phyloP scores from a whole-genome alignment of 2,888 invertebrate species.

The Drosophila greeni region DNA sequence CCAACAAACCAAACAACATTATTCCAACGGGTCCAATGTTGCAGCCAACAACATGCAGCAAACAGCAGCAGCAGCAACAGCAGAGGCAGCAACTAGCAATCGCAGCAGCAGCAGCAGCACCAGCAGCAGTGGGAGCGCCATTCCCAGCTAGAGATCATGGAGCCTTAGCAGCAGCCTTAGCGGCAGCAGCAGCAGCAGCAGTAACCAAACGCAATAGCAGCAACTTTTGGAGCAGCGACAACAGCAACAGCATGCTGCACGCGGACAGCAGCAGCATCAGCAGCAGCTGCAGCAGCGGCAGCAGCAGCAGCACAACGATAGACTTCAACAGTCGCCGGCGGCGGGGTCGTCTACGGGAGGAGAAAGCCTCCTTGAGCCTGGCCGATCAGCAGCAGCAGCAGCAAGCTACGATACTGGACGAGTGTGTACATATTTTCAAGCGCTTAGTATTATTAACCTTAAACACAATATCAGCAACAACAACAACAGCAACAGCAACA shows the following conservation, averaged over 20 bases:
- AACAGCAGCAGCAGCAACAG: conserved; percentile 60
- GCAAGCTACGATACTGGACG: conserved; percentile 70
- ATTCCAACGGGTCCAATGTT: conserved; percentile 72
- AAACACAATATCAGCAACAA: conserved; percentile 53
- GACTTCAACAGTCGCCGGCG: conserved; percentile 78
- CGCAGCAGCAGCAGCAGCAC: conserved; percentile 30
- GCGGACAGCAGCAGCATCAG: conserved; percentile 32
- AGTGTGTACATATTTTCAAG: conserved; percentile 73
- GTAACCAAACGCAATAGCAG: conserved; percentile 27
- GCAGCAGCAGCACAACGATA: conserved; percentile 65
- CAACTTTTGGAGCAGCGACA: conserved; percentile 32
- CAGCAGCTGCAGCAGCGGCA: conserved; percentile 31
- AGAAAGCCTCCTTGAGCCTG: conserved; percentile 31
- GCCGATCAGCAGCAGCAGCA: conserved; percentile 55
- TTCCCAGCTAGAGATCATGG: conserved; percentile 53
- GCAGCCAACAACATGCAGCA: conserved; percentile 69
- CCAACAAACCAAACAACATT: conserved; percentile 48
- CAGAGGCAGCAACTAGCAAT: conserved; percentile 43
- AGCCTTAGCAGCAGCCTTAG: conserved; percentile 41
- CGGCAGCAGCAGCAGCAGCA: conserved; percentile 44
- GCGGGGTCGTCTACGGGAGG: conserved; percentile 77
- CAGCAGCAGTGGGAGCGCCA: conserved; percentile 25
- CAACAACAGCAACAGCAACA: conserved; percentile 14
- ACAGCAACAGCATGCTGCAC: conserved; percentile 51
- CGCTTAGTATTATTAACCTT: conserved; percentile 73